These are phyloP conservation scores for Oscheius sp. DNA, from an alignment of 2,888 invertebrate genomes.

Conservation along the genomic window DNA sequence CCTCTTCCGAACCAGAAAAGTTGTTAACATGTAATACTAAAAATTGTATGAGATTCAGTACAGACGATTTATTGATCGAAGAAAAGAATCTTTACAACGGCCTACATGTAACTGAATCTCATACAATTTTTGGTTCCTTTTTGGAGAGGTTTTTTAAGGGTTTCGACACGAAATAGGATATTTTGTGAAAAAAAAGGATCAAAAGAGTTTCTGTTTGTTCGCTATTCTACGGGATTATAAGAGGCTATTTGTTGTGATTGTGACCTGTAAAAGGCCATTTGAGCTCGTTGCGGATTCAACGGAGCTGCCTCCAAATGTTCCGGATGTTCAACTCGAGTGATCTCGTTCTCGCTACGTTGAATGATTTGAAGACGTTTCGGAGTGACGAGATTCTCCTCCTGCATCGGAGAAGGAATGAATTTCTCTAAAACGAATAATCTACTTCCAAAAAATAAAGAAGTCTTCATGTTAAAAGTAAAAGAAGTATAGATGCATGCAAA, in stretches of 20 bases:
- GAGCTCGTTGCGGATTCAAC: conserved; percentile 61
- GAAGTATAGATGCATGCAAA: not conserved
- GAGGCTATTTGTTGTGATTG: conserved; percentile 64
- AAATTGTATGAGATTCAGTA: conserved; percentile 19
- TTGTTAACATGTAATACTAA: too few relatives aligned
- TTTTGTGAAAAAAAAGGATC: not conserved
- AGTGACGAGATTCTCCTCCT: conserved; percentile 58
- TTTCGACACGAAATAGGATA: not conserved
- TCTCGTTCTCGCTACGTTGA: conserved; percentile 56
- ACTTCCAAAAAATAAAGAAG: not conserved
- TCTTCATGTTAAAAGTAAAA: conserved; percentile 4
- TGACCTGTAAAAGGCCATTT: conserved; percentile 70
- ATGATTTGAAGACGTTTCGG: conserved; percentile 61
- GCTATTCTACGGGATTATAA: conserved; percentile 65
- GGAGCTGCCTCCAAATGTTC: conserved; percentile 52
- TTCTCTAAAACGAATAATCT: conserved; percentile 54
- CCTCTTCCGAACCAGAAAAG: too few relatives aligned
- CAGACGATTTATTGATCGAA: too few relatives aligned
- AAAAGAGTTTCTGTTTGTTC: not conserved
- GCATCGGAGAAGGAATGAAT: conserved; percentile 68
- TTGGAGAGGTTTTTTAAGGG: not conserved
- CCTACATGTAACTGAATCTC: conserved; percentile 20
- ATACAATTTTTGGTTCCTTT: not conserved
- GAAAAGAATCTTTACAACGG: conserved; percentile 1
- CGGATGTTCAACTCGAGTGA: conserved; percentile 56